These are phyloP conservation scores for Perognathus longimembris DNA, from an alignment of 2,113 vertebrate genomes.

Conservation along the genomic window DNA sequence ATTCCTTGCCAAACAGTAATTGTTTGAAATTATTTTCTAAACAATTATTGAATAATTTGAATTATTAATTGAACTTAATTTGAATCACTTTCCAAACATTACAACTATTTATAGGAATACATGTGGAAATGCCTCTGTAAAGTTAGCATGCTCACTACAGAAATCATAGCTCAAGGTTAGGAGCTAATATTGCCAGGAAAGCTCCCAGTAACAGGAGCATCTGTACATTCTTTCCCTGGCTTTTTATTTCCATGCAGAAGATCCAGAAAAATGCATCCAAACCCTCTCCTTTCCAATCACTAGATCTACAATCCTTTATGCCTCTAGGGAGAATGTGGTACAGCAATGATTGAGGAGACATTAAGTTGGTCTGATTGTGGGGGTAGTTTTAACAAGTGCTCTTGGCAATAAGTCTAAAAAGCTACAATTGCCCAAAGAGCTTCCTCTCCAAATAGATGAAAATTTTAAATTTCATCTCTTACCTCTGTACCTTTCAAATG, in stretches of 20 bases:
- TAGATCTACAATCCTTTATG: not conserved
- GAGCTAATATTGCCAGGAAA: not conserved
- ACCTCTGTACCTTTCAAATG: not conserved
- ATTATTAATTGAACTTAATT: not conserved
- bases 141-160: not conserved
- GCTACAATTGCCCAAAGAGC: not conserved
- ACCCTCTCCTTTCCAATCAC: not conserved
- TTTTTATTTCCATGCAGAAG: not conserved
- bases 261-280: not conserved
- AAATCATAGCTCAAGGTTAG: not conserved
- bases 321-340: accelerated
- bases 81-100: not conserved
- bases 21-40: too few species aligned
- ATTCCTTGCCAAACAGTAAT: not conserved
- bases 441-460: not conserved
- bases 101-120: not conserved
- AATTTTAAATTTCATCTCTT: not conserved
- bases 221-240: not conserved
- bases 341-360: not conserved
- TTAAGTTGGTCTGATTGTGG: not conserved
- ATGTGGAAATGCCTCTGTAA: not conserved
- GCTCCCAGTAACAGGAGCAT: not conserved
- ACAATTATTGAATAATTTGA: too few species aligned
- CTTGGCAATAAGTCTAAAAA: not conserved
- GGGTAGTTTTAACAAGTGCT: not conserved